Percentiles rank a stretch among this genome's conserved stretches.
Conservation (phyloP, 2,797 vertebrate species). For the Cercopithecus neglectus region DNA sequence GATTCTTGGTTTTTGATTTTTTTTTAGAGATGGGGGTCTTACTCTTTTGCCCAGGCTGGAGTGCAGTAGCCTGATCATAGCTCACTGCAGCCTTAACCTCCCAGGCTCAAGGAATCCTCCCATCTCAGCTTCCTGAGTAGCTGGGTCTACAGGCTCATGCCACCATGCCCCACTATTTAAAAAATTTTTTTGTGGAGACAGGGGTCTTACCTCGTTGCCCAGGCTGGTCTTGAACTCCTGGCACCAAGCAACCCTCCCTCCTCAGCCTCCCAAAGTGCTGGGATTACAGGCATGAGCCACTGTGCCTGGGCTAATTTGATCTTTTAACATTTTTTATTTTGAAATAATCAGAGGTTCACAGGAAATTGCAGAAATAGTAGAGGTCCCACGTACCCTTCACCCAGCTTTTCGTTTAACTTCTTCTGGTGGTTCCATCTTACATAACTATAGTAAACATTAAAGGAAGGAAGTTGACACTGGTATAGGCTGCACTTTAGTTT, state of each 20-base stretch:
- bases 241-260: neutral
- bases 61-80: neutral
- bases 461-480: neutral
- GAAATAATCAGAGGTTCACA: neutral
- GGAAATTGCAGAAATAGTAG: conserved; percentile 6
- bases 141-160: neutral
- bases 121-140: neutral
- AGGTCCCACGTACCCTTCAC: neutral
- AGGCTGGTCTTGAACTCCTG: neutral
- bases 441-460: neutral
- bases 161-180: neutral
- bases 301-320: neutral
- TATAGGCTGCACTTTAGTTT: neutral
- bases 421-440: neutral
- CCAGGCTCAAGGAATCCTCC: neutral
- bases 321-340: conserved; percentile 29
- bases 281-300: neutral
- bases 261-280: neutral
- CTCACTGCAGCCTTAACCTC: neutral
- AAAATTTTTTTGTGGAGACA: neutral
- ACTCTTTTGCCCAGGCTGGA: neutral
- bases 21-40: neutral
- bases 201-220: neutral
- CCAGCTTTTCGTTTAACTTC: neutral
- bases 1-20: neutral